These are phyloP conservation scores for Camponotus fellah DNA, from an alignment of 2,888 invertebrate species.

Conservation along the genomic window DNA sequence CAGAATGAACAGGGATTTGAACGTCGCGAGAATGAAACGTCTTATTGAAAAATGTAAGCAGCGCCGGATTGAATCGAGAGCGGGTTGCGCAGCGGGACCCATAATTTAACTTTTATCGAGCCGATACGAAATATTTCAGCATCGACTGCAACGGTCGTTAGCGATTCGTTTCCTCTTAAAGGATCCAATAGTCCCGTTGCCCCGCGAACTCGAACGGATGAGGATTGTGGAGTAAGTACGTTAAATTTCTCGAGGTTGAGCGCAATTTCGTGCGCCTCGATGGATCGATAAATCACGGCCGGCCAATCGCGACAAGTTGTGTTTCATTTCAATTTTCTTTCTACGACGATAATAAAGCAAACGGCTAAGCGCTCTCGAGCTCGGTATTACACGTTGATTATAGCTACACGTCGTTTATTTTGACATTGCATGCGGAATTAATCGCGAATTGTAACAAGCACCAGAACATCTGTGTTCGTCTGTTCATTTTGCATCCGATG, in stretches of 20 bases:
- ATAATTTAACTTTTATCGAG: constrained; percentile 48
- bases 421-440: constrained; percentile 22
- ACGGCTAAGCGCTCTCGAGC: not conserved
- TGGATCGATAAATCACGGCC: constrained; percentile 43
- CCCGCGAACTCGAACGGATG: constrained; percentile 20
- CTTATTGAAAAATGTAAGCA: constrained; percentile 35
- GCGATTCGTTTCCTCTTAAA: constrained; percentile 41
- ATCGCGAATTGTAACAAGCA: constrained; percentile 20
- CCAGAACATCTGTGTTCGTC: constrained; percentile 20
- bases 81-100: constrained; percentile 7
- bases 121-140: constrained; percentile 44
- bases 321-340: constrained; percentile 42
- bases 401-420: not conserved
- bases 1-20: constrained; percentile 18
- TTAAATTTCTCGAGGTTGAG: constrained; percentile 37
- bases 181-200: constrained; percentile 30
- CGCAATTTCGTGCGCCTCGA: constrained; percentile 18
- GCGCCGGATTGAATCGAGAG: constrained; percentile 13
- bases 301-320: constrained; percentile 15
- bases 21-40: constrained; percentile 20
- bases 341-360: not conserved
- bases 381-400: constrained; percentile 16
- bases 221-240: constrained; percentile 20
- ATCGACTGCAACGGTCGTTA: constrained; percentile 42
- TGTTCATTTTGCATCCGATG: not conserved